Evolutionary conservation across 2,888 invertebrate species (phyloP).

Genomic region (Agrochola lychnidis): DNA sequence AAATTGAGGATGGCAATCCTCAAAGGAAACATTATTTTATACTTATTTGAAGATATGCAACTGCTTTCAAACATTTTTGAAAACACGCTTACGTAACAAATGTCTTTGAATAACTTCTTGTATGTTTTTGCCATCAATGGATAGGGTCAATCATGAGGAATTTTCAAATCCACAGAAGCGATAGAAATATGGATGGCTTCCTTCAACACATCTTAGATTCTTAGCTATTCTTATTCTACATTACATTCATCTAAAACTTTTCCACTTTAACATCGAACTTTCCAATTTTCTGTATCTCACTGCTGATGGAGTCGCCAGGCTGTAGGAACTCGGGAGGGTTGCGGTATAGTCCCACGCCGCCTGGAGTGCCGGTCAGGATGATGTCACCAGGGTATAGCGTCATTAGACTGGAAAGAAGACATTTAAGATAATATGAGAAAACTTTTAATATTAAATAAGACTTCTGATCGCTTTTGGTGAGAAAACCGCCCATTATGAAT

Average conservation of each 20-base stretch:
- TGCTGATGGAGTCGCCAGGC: conserved; percentile 94
- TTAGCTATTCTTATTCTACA: too few species aligned
- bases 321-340: conserved; percentile 95
- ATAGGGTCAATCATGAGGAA: too few species aligned
- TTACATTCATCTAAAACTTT: conserved; percentile 69
- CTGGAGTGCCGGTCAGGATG: conserved; percentile 97
- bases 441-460: not conserved
- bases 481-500: not conserved
- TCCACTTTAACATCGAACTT: conserved; percentile 75
- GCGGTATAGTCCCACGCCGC: conserved; percentile 93
- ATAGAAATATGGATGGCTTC: too few species aligned
- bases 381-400: conserved; percentile 96
- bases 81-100: too few species aligned
- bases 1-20: too few species aligned
- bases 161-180: too few species aligned
- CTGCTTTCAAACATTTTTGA: too few species aligned
- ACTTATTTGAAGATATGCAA: too few species aligned
- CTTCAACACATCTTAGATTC: too few species aligned
- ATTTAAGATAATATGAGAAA: not conserved
- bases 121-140: too few species aligned
- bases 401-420: conserved; percentile 91
- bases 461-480: not conserved
- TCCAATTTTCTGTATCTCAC: conserved; percentile 86
- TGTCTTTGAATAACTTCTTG: too few species aligned
- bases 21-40: too few species aligned